phyloP scores from a whole-genome alignment of 2,113 vertebrate species.

The Pseudolaguvia tuberculata region DNA sequence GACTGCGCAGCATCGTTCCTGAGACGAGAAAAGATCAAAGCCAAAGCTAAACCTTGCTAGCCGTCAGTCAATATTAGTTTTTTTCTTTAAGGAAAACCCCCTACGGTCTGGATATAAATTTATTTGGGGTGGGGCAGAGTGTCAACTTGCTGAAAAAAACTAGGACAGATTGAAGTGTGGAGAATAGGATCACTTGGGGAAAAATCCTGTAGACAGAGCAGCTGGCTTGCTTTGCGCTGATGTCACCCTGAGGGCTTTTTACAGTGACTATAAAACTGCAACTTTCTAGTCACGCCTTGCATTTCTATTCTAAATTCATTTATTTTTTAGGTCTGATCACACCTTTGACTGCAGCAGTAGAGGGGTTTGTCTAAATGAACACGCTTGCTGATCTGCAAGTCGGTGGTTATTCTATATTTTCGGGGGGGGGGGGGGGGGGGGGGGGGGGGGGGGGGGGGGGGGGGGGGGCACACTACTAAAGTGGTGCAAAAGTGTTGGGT shows the following conservation, averaged over 20 bases:
- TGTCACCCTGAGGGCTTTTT: not conserved
- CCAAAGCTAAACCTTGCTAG: too few relatives aligned
- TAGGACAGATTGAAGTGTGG: slow-evolving; percentile 30
- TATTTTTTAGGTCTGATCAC: not conserved
- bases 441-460: too few relatives aligned
- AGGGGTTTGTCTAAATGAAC: not conserved
- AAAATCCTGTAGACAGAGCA: not conserved
- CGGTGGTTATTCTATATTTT: not conserved
- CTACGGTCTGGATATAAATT: too few relatives aligned
- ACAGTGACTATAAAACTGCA: not conserved
- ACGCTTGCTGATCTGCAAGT: not conserved
- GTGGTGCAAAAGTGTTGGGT: slow-evolving; percentile 5
- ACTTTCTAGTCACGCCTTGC: not conserved
- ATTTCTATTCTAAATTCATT: not conserved
- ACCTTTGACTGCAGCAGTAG: too few relatives aligned
- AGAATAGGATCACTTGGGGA: slow-evolving; percentile 30
- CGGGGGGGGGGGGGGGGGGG: too few relatives aligned
- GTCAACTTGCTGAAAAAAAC: slow-evolving; percentile 29
- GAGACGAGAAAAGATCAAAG: slow-evolving; percentile 41
- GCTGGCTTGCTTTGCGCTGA: not conserved
- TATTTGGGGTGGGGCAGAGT: slow-evolving; percentile 21
- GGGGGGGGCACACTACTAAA: not conserved
- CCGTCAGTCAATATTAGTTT: too few relatives aligned
- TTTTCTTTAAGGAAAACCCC: too few relatives aligned
- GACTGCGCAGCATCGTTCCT: slow-evolving; percentile 94